These are phyloP conservation scores for Erpetoichthys calabaricus DNA, from an alignment of 2,797 vertebrate species.

Conservation along the genomic window DNA sequence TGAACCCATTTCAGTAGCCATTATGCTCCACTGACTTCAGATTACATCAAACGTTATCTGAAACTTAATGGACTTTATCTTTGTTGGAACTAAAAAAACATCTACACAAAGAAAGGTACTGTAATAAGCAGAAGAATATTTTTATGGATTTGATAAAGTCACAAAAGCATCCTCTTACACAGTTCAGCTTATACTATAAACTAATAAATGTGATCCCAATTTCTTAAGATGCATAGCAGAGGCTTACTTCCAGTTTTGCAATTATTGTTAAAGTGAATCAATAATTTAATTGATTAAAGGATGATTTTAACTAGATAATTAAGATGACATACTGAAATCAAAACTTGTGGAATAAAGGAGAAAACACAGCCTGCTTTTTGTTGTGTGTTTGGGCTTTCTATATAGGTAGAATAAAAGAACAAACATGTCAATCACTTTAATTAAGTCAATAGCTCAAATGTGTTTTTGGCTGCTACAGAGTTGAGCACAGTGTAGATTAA, in stretches of 20 bases:
- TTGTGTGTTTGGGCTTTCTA: neutral
- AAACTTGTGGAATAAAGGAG: too few species aligned
- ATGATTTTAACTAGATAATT: too few species aligned
- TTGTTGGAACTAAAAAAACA: neutral
- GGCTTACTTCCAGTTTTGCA: conserved; percentile 1
- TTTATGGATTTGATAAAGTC: too few species aligned
- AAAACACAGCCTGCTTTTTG: too few species aligned
- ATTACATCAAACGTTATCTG: conserved; percentile 1
- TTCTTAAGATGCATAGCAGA: conserved; percentile 3
- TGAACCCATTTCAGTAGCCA: neutral
- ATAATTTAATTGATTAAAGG: too few species aligned
- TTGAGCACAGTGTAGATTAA: conserved; percentile 23
- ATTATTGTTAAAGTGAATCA: too few species aligned
- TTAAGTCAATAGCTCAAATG: conserved; percentile 26
- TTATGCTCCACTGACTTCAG: neutral
- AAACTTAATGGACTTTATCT: neutral
- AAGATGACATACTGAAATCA: too few species aligned
- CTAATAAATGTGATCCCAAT: neutral
- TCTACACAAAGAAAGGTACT: neutral
- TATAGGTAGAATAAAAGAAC: conserved; percentile 29
- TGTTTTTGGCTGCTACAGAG: conserved; percentile 17
- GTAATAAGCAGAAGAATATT: too few species aligned
- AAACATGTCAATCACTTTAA: conserved; percentile 29
- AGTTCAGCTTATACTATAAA: too few species aligned
- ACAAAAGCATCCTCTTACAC: too few species aligned